These are phyloP conservation scores for Nylanderia fulva DNA, from an alignment of 1,140 invertebrate species.

Conservation along the genomic window DNA sequence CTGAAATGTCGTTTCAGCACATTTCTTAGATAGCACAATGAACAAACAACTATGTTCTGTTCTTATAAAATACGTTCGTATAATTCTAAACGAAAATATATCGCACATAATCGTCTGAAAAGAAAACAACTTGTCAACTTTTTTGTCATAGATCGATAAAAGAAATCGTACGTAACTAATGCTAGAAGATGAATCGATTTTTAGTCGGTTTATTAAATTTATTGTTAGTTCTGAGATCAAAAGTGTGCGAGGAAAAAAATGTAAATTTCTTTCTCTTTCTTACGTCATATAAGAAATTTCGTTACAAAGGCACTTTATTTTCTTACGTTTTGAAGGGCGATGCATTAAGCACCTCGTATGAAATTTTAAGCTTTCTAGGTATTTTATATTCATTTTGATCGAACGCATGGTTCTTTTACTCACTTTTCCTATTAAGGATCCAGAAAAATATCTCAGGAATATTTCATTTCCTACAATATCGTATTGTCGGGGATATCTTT, in stretches of 20 bases:
- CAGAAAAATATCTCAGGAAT: neutral
- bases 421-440: neutral
- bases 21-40: constrained; percentile 37
- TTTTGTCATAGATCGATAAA: neutral
- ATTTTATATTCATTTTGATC: constrained; percentile 2
- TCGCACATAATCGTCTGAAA: neutral
- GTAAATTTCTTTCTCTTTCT: constrained; percentile 18
- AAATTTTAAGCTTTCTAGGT: constrained; percentile 32
- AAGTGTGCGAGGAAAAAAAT: constrained; percentile 27
- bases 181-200: neutral
- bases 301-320: constrained; percentile 3
- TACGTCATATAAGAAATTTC: constrained; percentile 30
- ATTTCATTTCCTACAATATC: neutral
- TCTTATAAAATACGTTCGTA: neutral
- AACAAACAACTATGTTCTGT: constrained; percentile 1
- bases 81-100: neutral
- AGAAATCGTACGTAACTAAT: neutral
- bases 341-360: constrained; percentile 24
- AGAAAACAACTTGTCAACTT: too few species aligned
- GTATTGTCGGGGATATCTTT: neutral
- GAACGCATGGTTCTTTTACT: neutral
- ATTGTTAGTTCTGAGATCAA: constrained; percentile 11
- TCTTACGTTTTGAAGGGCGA: neutral
- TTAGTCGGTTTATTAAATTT: constrained; percentile 21
- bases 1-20: constrained; percentile 46